Base-by-base conservation (phyloP, 2,113 vertebrate genomes). In the Vulpes lagopus region DNA sequence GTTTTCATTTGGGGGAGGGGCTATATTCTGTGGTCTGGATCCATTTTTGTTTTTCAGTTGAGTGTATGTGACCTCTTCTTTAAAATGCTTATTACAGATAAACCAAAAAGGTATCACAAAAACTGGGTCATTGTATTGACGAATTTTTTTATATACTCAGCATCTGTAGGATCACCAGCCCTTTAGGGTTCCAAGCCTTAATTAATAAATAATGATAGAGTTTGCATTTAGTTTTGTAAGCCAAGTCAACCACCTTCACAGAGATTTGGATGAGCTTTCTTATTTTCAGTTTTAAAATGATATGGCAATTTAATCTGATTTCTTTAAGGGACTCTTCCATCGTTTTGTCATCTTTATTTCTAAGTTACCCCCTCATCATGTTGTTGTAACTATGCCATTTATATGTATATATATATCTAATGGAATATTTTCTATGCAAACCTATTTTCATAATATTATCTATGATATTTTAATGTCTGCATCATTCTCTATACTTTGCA, bases 31-130 rank as follows among this genome's bases (percentile, higher is more conserved):
- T 76, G 32, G 10, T 65, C n/a, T 91, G 23, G 10, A 60, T 88
- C 14, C 4, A 16, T 93, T 62, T 91, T 86, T 91, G 43, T 67
- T 88, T 88, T 84, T 95, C 6, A 73, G 12, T n/a, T 81, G 23
- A 82, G 25, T 53, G 0, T 32, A 65, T 85, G 35, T 73, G 35
- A 38, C 30, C 9, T 92, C 83, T 38, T 95, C 25, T 64, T 85
- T 32, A 67, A 86, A 78, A 19, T 57, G 8, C 14, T 38, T 69
- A 30, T 38, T 83, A 49, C 6, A 82, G 89, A 38, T 62, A 84
- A 96, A 62, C n/a, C n/a, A 69, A 60, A 73, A 95, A 62, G 3
- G 11, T 94, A 22, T 57, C 12, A 92, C 23, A 86, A 82, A 90
- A 92, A 43, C 23, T 88, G n/a, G 23, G 38, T 59, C 9, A 49